Base-by-base conservation (phyloP, 2,113 vertebrate genomes). In the Laticauda laticaudata region DNA sequence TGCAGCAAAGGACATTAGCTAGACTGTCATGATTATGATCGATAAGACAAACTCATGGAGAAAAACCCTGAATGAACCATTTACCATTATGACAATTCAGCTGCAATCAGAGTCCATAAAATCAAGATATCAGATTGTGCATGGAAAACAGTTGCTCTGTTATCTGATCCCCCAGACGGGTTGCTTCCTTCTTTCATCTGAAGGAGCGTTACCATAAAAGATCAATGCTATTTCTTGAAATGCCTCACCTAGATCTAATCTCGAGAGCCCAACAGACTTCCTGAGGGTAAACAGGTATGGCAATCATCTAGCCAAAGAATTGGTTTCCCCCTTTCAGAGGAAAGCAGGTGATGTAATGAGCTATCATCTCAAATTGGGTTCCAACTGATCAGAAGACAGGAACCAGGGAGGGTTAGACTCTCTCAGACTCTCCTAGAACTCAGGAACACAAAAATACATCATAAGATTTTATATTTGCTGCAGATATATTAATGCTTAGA, bases 181-280 rank as follows among this genome's bases (percentile, higher is more conserved):
- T 6, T 85, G 51, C 26, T 11, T 55, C 12, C 89, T 61, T 51
- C 75, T 94, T 94, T 94, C 93, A 20, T 75, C 90, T 92, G 93
- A 94, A 94, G 69, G 39, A 0, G 5, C 0, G 18, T 39, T 23
- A 26, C 91, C 3, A 0, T 86, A 5, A 0, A 57, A 54, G 59
- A 96, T 97, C 96, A 97, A 97, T 97, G 96, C 93, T 92, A 4
- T 91, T 96, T 95, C 96, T 94, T 64, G 94, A 88, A 81, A 75
- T 88, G 64, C 86, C 93, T 43, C 85, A 57, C 91, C 89, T 43
- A 39, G 21, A 45, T 56, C 26, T 43, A 29, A 56, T 81, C 88
- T 57, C 69, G 10, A 7, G 87, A 86, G 88, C 93, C 91, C 86
- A 4, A 1, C 15, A 61, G 45, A 23, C 59, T 89, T 87, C 51